phyloP scores from a whole-genome alignment of 2,888 invertebrate genomes.

The Deilephila elpenor region DNA sequence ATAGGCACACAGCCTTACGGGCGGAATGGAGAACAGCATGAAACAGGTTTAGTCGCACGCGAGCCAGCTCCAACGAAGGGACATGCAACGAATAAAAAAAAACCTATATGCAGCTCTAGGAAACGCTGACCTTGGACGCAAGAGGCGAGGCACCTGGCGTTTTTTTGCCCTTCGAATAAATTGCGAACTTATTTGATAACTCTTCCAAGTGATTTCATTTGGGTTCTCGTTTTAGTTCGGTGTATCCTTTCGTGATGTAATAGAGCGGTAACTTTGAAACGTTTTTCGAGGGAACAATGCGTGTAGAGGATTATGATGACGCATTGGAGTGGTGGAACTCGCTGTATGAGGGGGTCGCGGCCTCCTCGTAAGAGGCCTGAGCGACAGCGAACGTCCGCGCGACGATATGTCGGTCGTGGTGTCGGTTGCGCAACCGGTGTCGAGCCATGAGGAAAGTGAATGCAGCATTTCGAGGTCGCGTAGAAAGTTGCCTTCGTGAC shows the following conservation, averaged over 20 bases:
- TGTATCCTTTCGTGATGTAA: conserved; percentile 57
- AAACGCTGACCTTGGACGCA: conserved; percentile 82
- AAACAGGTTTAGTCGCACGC: conserved; percentile 83
- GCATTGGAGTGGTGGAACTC: conserved; percentile 50
- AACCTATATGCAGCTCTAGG: conserved; percentile 84
- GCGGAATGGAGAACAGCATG: conserved; percentile 70
- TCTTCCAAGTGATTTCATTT: conserved; percentile 54
- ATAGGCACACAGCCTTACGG: conserved; percentile 71
- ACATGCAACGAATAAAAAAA: conserved; percentile 83
- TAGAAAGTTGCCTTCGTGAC: conserved; percentile 78
- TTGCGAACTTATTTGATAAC: conserved; percentile 77
- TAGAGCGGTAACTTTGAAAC: conserved; percentile 49
- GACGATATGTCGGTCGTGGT: conserved; percentile 75
- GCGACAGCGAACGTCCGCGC: conserved; percentile 52
- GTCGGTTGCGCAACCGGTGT: conserved; percentile 81
- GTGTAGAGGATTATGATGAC: conserved; percentile 49
- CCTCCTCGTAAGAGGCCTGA: conserved; percentile 33
- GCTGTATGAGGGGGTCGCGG: conserved; percentile 47
- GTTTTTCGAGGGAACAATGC: conserved; percentile 51
- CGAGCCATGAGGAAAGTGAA: conserved; percentile 82
- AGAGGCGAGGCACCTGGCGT: conserved; percentile 82
- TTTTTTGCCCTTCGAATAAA: conserved; percentile 80
- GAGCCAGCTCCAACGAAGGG: conserved; percentile 74
- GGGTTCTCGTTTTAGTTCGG: conserved; percentile 44
- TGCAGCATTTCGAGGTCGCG: conserved; percentile 83